These are phyloP conservation scores for Anoncus sp. DNA, from an alignment of 2,888 invertebrate genomes.

Conservation along the genomic window DNA sequence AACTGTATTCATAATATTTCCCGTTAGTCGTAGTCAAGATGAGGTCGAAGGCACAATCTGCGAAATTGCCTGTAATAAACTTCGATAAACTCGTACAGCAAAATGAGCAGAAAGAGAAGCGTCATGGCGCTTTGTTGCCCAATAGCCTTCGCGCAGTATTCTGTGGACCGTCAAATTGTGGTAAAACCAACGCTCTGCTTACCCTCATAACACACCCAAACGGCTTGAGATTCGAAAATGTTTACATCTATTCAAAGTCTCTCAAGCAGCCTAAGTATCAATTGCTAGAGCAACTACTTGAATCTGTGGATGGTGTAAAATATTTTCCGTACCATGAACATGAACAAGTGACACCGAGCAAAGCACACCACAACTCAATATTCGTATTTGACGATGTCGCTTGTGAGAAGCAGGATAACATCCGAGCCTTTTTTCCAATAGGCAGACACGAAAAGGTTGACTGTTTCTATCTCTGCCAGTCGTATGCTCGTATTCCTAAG, in stretches of 20 bases:
- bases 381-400: constrained; percentile 72
- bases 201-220: constrained; percentile 50
- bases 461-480: constrained; percentile 66
- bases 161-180: constrained; percentile 59
- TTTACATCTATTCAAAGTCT: constrained; percentile 71
- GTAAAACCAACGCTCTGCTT: constrained; percentile 52
- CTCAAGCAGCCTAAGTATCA: constrained; percentile 73
- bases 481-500: constrained; percentile 66
- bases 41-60: constrained; percentile 22
- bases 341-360: constrained; percentile 62
- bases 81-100: constrained; percentile 26
- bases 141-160: constrained; percentile 68
- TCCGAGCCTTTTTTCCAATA: constrained; percentile 64
- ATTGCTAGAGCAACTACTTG: constrained; percentile 70
- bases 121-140: constrained; percentile 55
- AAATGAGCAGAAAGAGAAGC: not conserved
- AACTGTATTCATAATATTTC: not conserved
- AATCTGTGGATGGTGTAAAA: constrained; percentile 63
- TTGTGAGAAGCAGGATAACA: constrained; percentile 69
- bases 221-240: constrained; percentile 55
- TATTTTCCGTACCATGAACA: constrained; percentile 67
- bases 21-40: constrained; percentile 3
- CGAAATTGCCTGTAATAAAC: constrained; percentile 50
- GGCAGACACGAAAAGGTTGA: constrained; percentile 65
- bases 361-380: constrained; percentile 69